These are phyloP conservation scores for Hucho hucho DNA, from an alignment of 2,113 vertebrate species.

Conservation along the genomic window DNA sequence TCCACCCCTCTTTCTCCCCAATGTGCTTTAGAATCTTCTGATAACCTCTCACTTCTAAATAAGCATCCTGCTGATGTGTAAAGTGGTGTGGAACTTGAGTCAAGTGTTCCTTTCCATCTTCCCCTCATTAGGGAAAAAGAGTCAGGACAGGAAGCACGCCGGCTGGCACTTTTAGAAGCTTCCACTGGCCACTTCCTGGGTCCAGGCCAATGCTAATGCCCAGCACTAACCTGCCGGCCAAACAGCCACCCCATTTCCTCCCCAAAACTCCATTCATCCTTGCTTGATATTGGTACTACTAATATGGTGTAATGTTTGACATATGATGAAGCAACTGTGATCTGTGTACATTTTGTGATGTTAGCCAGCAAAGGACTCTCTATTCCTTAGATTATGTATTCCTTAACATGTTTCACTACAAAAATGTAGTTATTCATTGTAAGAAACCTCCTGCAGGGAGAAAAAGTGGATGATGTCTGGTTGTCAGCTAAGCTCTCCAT, in stretches of 20 bases:
- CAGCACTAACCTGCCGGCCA: background rate
- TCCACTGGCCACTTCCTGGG: background rate
- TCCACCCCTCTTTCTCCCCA: background rate
- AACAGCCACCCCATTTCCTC: background rate
- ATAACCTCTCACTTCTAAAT: conserved; percentile 13
- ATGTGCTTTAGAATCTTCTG: background rate
- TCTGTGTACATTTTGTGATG: no score
- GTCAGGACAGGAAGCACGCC: background rate
- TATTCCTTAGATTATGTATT: no score
- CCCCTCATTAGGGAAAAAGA: background rate
- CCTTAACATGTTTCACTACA: no score
- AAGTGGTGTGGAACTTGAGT: background rate
- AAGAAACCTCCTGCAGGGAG: no score
- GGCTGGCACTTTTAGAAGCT: background rate
- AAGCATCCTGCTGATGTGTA: background rate
- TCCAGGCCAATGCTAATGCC: background rate
- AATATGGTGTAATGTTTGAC: no score
- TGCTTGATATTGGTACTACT: no score
- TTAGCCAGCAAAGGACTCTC: no score
- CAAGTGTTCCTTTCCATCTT: background rate
- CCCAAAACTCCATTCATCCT: background rate
- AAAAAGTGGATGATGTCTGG: no score
- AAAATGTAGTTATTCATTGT: no score
- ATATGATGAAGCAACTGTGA: no score
- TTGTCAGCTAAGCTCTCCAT: no score